Conservation (phyloP, 2,797 vertebrate genomes). For the Enteromius thamalakanensis region DNA sequence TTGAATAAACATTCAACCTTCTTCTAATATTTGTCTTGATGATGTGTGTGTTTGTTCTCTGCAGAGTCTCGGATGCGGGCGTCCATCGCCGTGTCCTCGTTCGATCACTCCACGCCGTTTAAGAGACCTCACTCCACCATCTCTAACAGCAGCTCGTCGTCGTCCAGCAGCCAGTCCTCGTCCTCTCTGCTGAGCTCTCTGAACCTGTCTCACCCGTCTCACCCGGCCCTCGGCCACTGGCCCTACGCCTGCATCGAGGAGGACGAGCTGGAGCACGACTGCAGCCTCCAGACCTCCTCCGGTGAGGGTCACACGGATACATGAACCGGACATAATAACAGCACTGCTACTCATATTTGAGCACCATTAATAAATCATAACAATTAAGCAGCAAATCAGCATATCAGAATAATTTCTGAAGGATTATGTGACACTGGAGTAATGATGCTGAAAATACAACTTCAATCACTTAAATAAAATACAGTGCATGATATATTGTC, state of each 20-base stretch:
- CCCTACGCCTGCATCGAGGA: slow-evolving; percentile 84
- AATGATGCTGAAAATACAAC: background rate
- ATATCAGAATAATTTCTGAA: background rate
- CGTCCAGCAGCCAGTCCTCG: slow-evolving; percentile 85
- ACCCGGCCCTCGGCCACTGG: slow-evolving; percentile 74
- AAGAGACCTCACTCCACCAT: slow-evolving; percentile 87
- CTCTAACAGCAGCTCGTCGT: slow-evolving; percentile 87
- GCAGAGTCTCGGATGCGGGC: slow-evolving; percentile 77
- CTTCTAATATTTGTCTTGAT: background rate
- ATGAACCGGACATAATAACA: no score
- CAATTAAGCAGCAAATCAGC: background rate
- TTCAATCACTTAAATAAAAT: background rate
- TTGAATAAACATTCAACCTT: no score
- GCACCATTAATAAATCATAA: background rate
- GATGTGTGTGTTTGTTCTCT: slow-evolving; percentile 6
- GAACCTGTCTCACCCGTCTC: slow-evolving; percentile 75
- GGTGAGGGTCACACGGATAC: no score
- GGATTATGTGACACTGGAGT: background rate
- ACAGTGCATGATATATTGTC: background rate
- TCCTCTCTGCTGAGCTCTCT: slow-evolving; percentile 82
- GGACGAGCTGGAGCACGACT: slow-evolving; percentile 83
- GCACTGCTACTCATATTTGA: no score
- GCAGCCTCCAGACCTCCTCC: slow-evolving; percentile 72
- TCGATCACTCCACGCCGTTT: slow-evolving; percentile 75
- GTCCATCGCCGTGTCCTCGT: slow-evolving; percentile 74